Conservation (phyloP, 1,140 invertebrate species). For the Drosophila murphyi region DNA sequence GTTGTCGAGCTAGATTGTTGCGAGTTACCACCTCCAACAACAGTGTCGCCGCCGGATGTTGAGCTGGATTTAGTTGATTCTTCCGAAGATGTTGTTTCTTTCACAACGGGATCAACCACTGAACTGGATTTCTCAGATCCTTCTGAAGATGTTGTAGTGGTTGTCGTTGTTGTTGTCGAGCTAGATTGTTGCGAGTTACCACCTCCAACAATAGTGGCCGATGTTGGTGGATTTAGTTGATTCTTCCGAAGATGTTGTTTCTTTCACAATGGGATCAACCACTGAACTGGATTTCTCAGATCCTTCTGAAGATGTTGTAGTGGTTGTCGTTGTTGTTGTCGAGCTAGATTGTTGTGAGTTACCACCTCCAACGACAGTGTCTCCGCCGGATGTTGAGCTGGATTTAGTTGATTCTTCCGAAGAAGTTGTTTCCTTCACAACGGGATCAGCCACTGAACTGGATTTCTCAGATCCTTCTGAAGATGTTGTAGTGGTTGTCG, state of each 20-base stretch:
- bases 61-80: too few species aligned
- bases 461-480: neutral
- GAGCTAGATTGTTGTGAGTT: conserved; percentile 9
- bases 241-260: too few species aligned
- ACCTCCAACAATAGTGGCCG: too few species aligned
- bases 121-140: too few species aligned
- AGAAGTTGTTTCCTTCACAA: neutral
- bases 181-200: too few species aligned
- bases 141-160: too few species aligned
- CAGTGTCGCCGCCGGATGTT: neutral
- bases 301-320: neutral
- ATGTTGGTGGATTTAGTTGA: too few species aligned
- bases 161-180: too few species aligned
- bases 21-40: neutral
- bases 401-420: neutral
- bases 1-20: neutral
- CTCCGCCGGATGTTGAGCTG: neutral
- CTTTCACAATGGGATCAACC: too few species aligned
- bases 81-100: too few species aligned
- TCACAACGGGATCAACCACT: too few species aligned
- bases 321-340: conserved; percentile 1
- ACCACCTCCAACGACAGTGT: neutral
- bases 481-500: neutral
- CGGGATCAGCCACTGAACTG: neutral
- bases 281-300: too few species aligned